These are phyloP conservation scores for Mesembrinibis cayennensis DNA, from an alignment of 2,113 vertebrate genomes.

Conservation along the genomic window DNA sequence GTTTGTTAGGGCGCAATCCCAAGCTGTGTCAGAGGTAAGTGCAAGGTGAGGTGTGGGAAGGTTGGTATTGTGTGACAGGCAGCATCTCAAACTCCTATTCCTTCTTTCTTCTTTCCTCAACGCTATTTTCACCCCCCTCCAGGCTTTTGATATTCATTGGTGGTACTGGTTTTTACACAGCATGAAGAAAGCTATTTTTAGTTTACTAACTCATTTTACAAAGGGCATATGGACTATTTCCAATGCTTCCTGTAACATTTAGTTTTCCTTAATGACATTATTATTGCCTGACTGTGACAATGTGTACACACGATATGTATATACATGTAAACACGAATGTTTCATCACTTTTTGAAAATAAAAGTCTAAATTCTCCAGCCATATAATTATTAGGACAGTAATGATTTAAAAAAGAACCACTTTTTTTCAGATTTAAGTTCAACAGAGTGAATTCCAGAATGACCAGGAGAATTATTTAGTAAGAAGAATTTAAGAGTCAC, in stretches of 20 bases:
- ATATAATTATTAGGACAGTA: not conserved
- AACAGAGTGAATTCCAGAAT: not conserved
- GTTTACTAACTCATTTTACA: not conserved
- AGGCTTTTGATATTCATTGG: not conserved
- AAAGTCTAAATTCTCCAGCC: not conserved
- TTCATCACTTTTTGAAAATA: not conserved
- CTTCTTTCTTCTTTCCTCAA: not conserved
- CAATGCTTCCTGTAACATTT: not conserved
- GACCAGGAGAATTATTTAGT: not conserved
- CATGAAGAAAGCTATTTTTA: not conserved
- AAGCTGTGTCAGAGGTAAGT: not conserved
- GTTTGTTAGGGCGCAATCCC: fast-evolving
- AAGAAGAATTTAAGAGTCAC: not conserved
- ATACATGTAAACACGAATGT: not conserved
- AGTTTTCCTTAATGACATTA: not conserved
- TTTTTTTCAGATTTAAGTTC: not conserved
- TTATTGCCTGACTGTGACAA: not conserved
- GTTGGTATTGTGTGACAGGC: not conserved
- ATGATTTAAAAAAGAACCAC: not conserved
- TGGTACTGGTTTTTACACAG: not conserved
- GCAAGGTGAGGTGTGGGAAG: fast-evolving
- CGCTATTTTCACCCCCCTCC: not conserved
- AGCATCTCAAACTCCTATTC: not conserved
- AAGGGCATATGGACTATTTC: not conserved
- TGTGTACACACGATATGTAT: not conserved